phyloP scores from a whole-genome alignment of 2,888 invertebrate genomes.

The Notocelia uddmanniana region DNA sequence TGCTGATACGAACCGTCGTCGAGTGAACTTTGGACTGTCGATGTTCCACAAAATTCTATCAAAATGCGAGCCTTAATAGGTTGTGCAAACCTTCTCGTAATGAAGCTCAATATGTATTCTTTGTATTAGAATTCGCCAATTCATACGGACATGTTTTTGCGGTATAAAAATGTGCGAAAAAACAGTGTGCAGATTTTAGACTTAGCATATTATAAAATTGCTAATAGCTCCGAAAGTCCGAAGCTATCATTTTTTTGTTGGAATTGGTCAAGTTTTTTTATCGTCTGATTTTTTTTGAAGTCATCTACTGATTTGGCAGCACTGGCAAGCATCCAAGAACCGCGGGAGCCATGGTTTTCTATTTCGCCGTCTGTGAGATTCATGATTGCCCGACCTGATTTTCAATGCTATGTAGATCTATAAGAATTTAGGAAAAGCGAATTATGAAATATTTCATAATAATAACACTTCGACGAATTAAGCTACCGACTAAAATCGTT shows the following conservation, averaged over 20 bases:
- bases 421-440: background rate
- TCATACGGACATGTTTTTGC: background rate
- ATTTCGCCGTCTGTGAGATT: background rate
- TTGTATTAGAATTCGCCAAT: background rate
- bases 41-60: slow-evolving; percentile 28
- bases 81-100: slow-evolving; percentile 2
- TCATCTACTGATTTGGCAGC: background rate
- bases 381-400: background rate
- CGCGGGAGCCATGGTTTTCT: background rate
- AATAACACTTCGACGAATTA: background rate
- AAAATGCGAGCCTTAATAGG: slow-evolving; percentile 9
- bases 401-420: no score
- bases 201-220: background rate
- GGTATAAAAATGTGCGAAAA: background rate
- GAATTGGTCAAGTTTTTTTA: background rate
- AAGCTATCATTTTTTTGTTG: no score
- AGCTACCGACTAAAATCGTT: background rate
- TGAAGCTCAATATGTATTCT: background rate
- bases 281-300: background rate
- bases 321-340: slow-evolving; percentile 15
- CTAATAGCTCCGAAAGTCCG: no score
- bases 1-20: background rate
- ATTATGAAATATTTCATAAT: background rate
- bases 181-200: background rate
- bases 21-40: slow-evolving; percentile 22